phyloP scores from a whole-genome alignment of 2,113 vertebrate species.

The Onychostoma macrolepis region DNA sequence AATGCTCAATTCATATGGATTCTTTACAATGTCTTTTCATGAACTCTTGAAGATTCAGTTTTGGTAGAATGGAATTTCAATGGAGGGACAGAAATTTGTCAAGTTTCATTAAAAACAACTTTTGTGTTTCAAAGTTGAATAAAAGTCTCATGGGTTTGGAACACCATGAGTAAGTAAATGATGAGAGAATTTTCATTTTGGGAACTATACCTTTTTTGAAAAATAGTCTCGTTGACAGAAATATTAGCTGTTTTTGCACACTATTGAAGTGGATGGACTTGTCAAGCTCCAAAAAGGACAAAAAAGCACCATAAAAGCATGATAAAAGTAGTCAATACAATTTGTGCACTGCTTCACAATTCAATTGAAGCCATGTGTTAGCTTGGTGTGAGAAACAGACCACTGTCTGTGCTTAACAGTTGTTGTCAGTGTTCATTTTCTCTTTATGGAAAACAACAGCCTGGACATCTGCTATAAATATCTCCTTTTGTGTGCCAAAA shows the following conservation, averaged over 20 bases:
- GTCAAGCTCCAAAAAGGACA: neutral
- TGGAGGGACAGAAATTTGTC: no score
- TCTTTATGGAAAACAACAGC: neutral
- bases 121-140: neutral
- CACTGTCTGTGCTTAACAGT: neutral
- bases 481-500: neutral
- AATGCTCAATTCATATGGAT: neutral
- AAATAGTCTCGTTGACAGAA: neutral
- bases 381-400: neutral
- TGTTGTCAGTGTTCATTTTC: neutral
- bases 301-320: neutral
- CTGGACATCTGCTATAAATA: neutral
- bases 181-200: neutral
- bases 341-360: neutral
- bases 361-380: neutral
- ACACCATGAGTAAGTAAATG: neutral
- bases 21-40: no score
- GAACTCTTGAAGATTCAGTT: neutral
- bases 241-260: neutral
- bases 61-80: no score
- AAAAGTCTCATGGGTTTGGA: neutral
- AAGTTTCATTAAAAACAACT: no score
- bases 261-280: neutral
- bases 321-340: neutral
- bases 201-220: neutral